phyloP scores from a whole-genome alignment of 2,888 invertebrate genomes.

The Harpagoxenus sublaevis region DNA sequence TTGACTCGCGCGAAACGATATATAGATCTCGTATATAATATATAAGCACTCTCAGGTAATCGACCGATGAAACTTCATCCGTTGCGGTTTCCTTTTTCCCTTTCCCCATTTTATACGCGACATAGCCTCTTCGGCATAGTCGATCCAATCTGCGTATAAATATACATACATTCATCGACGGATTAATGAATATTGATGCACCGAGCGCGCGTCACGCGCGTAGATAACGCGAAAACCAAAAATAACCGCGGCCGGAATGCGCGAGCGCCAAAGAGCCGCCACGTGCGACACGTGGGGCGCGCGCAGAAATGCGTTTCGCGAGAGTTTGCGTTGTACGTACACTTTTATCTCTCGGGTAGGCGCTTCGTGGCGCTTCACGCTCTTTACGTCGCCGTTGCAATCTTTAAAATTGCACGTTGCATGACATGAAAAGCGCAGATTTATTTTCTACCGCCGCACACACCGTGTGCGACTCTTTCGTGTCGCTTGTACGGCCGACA shows the following conservation, averaged over 20 bases:
- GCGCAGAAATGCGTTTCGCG: conserved; percentile 26
- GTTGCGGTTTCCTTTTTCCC: not conserved
- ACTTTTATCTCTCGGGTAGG: conserved; percentile 65
- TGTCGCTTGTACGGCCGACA: conserved; percentile 51
- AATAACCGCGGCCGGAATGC: conserved; percentile 46
- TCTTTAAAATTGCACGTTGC: conserved; percentile 78
- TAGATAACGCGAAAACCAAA: conserved; percentile 49
- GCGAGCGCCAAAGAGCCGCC: conserved; percentile 33
- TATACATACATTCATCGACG: conserved; percentile 68
- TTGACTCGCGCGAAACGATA: not conserved
- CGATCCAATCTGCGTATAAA: conserved; percentile 48
- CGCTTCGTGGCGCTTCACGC: conserved; percentile 43
- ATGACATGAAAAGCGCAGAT: conserved; percentile 71
- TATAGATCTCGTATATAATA: not conserved
- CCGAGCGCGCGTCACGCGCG: conserved; percentile 16
- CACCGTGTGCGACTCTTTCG: conserved; percentile 51
- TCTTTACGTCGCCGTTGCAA: conserved; percentile 68
- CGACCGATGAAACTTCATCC: conserved; percentile 1
- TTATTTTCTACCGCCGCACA: conserved; percentile 74
- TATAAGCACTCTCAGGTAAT: conserved; percentile 23
- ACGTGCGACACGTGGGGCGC: conserved; percentile 39
- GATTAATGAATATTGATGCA: conserved; percentile 76
- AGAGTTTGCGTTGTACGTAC: conserved; percentile 33
- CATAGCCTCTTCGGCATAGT: conserved; percentile 18
- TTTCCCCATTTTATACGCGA: not conserved